Conservation (phyloP, 2,888 invertebrate species). For the Lagria hirta region DNA sequence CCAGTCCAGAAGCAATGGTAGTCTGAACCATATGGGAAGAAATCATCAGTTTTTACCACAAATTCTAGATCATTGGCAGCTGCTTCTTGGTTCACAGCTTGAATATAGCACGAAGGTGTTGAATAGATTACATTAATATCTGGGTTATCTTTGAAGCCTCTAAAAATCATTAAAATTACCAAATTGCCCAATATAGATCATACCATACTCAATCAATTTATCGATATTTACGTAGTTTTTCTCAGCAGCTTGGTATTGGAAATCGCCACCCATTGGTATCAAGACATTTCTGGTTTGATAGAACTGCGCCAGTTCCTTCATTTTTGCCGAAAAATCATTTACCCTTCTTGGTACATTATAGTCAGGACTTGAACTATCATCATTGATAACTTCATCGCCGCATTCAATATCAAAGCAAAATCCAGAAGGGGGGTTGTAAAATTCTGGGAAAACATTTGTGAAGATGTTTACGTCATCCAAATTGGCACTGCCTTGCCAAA, state of each 20-base stretch:
- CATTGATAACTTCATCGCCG: slow-evolving; percentile 83
- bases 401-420: slow-evolving; percentile 94
- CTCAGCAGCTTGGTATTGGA: slow-evolving; percentile 76
- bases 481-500: slow-evolving; percentile 78
- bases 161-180: slow-evolving; percentile 4
- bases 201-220: slow-evolving; percentile 77
- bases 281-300: slow-evolving; percentile 76
- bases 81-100: slow-evolving; percentile 71
- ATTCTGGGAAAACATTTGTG: slow-evolving; percentile 29
- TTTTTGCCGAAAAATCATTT: slow-evolving; percentile 59
- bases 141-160: slow-evolving; percentile 14
- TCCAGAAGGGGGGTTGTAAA: slow-evolving; percentile 81
- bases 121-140: slow-evolving; percentile 74
- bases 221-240: slow-evolving; percentile 87
- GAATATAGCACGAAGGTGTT: slow-evolving; percentile 82
- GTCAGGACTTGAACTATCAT: slow-evolving; percentile 68
- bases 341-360: slow-evolving; percentile 42
- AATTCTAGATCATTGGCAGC: slow-evolving; percentile 65
- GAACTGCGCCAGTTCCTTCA: slow-evolving; percentile 56
- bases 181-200: not conserved
- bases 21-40: slow-evolving; percentile 89
- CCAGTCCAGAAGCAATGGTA: slow-evolving; percentile 93
- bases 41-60: slow-evolving; percentile 79
- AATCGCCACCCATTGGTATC: slow-evolving; percentile 92
- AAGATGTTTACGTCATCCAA: slow-evolving; percentile 54